Evolutionary conservation across 2,888 invertebrate genomes (phyloP), one percentile per base, ranked within the genome.

Genomic region (Cephalotes varians): DNA sequence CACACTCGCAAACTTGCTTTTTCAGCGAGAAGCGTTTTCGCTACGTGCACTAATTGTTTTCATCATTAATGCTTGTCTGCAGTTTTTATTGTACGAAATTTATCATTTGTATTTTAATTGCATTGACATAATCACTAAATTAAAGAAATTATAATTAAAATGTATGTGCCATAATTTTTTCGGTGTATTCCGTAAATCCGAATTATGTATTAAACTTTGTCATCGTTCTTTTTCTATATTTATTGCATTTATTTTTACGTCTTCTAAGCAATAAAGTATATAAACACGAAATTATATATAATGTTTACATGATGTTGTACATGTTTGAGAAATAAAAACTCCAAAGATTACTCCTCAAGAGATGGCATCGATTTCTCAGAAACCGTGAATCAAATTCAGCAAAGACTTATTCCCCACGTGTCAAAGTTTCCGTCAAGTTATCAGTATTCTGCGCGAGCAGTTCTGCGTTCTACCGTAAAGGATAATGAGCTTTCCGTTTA

Each of bases 401-500:
- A 28, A 54, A n/a, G 2, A 21, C 54, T 40, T 31, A 40, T 54
- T 54, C 31, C 25, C 15, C 28, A 47, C 12, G 31, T 40, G 21
- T n/a, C 21, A 12, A 76, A 64, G 47, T 49, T 37, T 12, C 12
- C 51, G 12, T 28, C 18, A 2, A 12, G 37, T 76, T 40, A 64
- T 76, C 76, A 51, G 25, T n/a, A 40, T 76, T 76, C 44, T 15
- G 31, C 54, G 15, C 40, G 25, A 9, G 15, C n/a, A n/a, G n/a
- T n/a, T n/a, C n/a, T n/a, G n/a, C 7, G 40, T 44, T 77, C 40
- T 7, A 18, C 7, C 21, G 15, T 31, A 54, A 44, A 25, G 40
- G 28, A 40, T 67, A 77, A 67, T 15, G 67, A 77, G 40, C 21
- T 37, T 40, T 44, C n/a, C 74, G 40, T 65, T 76, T 28, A 69